Base-by-base conservation (phyloP, 2,888 invertebrate species). In the Caenorhabditis auriculariae region DNA sequence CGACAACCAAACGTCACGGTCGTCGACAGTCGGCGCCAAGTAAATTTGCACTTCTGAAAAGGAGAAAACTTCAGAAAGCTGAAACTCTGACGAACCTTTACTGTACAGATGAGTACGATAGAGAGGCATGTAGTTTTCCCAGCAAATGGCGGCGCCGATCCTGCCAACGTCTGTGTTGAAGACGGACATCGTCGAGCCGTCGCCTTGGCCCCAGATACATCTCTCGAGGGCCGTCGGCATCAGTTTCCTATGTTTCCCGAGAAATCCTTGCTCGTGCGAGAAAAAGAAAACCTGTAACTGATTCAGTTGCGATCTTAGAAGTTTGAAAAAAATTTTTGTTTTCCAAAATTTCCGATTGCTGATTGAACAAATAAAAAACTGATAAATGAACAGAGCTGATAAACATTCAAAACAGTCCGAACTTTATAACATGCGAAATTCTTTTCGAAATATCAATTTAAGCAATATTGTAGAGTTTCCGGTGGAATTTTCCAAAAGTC, bases 91-190 rank as follows among this genome's bases (percentile, higher is more conserved):
- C n/a, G n/a, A n/a, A n/a, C 69, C 66, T 53, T 72, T 62, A 35
- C 52, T 63, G 51, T 74, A 74, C 23, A 74, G 53, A 5, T 61
- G 57, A 26, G 67, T 53, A 44, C 74, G 39, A 38, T 71, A 73
- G 21, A 72, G 53, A n/a, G 74, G 74, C 72, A 74, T 74, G 59
- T 77, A 78, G 47, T 75, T 78, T 52, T 77, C 77, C 77, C 77
- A 77, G 48, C 77, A 77, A 35, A 77, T 72, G 4, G 69, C 76
- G 9, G 73, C 63, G 12, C 75, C 75, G 39, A 77, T 70, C 28
- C 58, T 72, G 5, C 77, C 77, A 5, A 77, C 26, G 5, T 46
- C 50, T 7, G 77, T 76, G 15, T 67, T 51, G 28, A 66, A 56
- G 2, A 42, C 76, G 1, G 68, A 57, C 64, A 78, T 69, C 1